Evolutionary conservation across 2,888 invertebrate genomes (phyloP), one percentile per base, ranked within the genome.

Genomic region (Mythimna loreyi): DNA sequence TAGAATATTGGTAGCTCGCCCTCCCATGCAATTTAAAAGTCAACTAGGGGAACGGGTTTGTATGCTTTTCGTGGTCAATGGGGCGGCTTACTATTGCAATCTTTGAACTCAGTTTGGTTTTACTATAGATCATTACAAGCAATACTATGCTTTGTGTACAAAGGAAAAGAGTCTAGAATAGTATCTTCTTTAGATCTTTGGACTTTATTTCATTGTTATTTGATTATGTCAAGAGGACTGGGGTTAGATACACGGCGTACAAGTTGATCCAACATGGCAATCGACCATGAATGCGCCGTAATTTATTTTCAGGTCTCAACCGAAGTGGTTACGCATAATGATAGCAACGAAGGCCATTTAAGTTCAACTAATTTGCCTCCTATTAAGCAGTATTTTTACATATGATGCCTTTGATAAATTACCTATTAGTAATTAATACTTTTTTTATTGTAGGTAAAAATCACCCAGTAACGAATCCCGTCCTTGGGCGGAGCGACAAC

Each of bases 51-150:
- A 68, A 67, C 57, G 45, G 58, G 58, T 68, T 65, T 64, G 64
- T 62, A 68, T 63, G 53, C 62, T 64, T 75, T 75, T 63, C 60
- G 67, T 77, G 75, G 72, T 65, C 78, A 78, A 75, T 75, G 78
- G 45, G 49, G 67, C 62, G 76, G 55, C 28, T 50, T 61, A 33
- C 50, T 63, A 47, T 52, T 47, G 62, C 53, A 59, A 79, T 70
- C 73, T 77, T 72, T 75, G 73, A 73, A 73, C 80, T 57, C 73
- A 77, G 77, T 79, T 76, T 68, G 50, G 36, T 59, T 67, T 67
- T 50, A 61, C 45, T 36, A 33, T 50, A 47, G 25, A 67, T 57
- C 5, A 61, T 60, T 63, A 49, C 40, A 50, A 52, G 59, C 67
- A n/a, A 67, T 21, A 68, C 4, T 43, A 55, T 43, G 25, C 61